A percentile compares a stretch with the other conserved stretches of the same genome.
Evolutionary conservation across 2,113 vertebrate genomes (phyloP).

Genomic region (Zeus faber): DNA sequence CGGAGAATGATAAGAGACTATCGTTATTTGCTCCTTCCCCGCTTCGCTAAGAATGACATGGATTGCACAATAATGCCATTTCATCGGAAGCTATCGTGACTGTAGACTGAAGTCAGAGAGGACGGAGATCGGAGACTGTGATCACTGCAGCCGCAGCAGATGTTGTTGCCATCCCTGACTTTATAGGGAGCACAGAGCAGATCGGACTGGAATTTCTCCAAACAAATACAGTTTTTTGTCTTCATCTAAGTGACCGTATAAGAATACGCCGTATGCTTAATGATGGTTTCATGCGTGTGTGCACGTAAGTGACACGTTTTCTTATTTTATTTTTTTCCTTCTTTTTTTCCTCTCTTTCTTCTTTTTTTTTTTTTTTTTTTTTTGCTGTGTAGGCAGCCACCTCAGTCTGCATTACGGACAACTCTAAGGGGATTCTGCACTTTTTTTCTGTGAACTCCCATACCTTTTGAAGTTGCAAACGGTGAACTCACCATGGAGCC

Average conservation of each 20-base stretch:
- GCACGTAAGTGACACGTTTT: background rate
- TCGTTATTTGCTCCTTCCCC: constrained; percentile 3
- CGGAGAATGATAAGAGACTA: constrained; percentile 5
- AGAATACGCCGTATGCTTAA: constrained; percentile 3
- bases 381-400: too few relatives aligned
- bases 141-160: constrained; percentile 44
- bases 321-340: too few relatives aligned
- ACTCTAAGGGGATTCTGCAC: constrained; percentile 10
- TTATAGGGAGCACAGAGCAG: constrained; percentile 34
- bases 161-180: constrained; percentile 52
- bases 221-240: constrained; percentile 1
- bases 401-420: constrained; percentile 8
- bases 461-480: constrained; percentile 34
- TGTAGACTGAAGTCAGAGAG: constrained; percentile 31
- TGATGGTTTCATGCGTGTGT: background rate
- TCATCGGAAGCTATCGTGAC: constrained; percentile 34
- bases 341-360: too few relatives aligned
- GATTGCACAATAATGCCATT: constrained; percentile 26
- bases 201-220: constrained; percentile 40
- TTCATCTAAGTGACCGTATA: too few relatives aligned
- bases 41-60: constrained; percentile 8
- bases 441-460: constrained; percentile 15
- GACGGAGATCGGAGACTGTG: constrained; percentile 26
- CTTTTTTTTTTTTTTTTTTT: too few relatives aligned
- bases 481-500: constrained; percentile 10